A percentile compares a stretch with the other conserved stretches of the same genome.
Conservation (phyloP, 2,888 invertebrate genomes). For the Aricia artaxerxes region DNA sequence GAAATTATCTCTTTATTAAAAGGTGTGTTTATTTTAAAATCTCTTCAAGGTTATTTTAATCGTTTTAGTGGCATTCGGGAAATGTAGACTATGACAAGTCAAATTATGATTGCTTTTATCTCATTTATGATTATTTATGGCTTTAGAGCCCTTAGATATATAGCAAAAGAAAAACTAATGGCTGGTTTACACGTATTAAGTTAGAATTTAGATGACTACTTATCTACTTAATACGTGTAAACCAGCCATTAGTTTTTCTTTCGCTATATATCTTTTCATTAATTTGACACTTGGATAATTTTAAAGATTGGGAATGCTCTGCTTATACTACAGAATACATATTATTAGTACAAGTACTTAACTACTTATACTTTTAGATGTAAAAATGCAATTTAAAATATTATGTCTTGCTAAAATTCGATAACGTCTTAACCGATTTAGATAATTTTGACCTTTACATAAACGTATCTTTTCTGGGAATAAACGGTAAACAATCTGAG, state of each 20-base stretch:
- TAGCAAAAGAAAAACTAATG: not conserved
- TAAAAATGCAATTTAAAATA: too few relatives aligned
- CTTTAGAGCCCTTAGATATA: not conserved
- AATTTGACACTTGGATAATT: not conserved
- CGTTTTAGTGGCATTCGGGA: constrained; percentile 64
- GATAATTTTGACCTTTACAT: too few relatives aligned
- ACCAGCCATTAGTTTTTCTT: not conserved
- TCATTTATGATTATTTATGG: constrained; percentile 66
- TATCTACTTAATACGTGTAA: too few relatives aligned
- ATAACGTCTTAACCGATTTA: too few relatives aligned
- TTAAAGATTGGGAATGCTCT: not conserved
- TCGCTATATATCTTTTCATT: not conserved
- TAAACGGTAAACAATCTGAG: too few relatives aligned
- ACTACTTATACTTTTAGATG: too few relatives aligned
- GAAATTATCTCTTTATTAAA: constrained; percentile 18
- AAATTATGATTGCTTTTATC: constrained; percentile 61
- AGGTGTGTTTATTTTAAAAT: constrained; percentile 13
- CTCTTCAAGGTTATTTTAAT: constrained; percentile 57
- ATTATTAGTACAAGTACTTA: too few relatives aligned
- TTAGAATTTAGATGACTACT: too few relatives aligned
- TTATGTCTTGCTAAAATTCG: too few relatives aligned
- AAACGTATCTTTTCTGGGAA: too few relatives aligned
- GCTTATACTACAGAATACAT: not conserved
- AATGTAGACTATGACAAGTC: constrained; percentile 70
- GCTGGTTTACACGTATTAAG: too few relatives aligned